Evolutionary conservation across 2,888 invertebrate genomes (phyloP).

Genomic region (Petrolisthes cinctipes): DNA sequence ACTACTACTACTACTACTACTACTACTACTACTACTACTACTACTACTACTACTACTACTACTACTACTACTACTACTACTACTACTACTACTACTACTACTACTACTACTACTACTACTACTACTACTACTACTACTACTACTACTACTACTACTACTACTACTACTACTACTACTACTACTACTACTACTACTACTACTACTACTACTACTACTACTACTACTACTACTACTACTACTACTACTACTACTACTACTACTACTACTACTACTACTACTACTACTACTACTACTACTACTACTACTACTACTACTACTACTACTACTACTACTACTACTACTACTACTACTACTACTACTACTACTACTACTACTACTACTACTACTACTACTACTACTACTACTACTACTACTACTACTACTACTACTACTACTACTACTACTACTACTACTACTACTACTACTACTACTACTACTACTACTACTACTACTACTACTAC

Average conservation of each 20-base stretch:
- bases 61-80: too few species aligned
- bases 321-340: slow-evolving; percentile 27
- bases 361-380: slow-evolving; percentile 26
- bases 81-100: too few species aligned
- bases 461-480: slow-evolving; percentile 29
- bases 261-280: slow-evolving; percentile 26
- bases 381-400: slow-evolving; percentile 28
- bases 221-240: slow-evolving; percentile 31
- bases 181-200: slow-evolving; percentile 2
- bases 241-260: slow-evolving; percentile 31
- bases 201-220: slow-evolving; percentile 29
- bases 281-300: slow-evolving; percentile 21
- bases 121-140: slow-evolving; percentile 24
- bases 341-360: slow-evolving; percentile 17
- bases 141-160: slow-evolving; percentile 32
- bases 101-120: slow-evolving; percentile 25
- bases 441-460: slow-evolving; percentile 23
- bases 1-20: too few species aligned
- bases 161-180: slow-evolving; percentile 28
- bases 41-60: too few species aligned
- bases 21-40: too few species aligned
- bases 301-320: slow-evolving; percentile 31
- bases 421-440: slow-evolving; percentile 30
- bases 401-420: slow-evolving; percentile 24
- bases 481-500: slow-evolving; percentile 21